Conservation (phyloP, 2,888 invertebrate genomes). For the Sesamia inferens region DNA sequence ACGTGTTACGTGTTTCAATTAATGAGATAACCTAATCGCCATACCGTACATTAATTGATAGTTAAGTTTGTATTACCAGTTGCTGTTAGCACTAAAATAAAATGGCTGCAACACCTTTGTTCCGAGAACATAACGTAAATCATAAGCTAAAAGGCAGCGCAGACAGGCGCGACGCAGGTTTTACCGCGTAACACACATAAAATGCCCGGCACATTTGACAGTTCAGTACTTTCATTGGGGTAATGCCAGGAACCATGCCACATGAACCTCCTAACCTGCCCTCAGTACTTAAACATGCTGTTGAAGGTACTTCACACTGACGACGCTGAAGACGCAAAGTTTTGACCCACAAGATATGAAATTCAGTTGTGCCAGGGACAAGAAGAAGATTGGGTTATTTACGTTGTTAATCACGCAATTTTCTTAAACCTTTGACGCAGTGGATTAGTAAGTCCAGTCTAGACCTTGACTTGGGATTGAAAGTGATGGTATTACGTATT, state of each 20-base stretch:
- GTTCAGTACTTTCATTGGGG: neutral
- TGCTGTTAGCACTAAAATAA: neutral
- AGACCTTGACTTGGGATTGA: neutral
- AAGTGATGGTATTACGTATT: neutral
- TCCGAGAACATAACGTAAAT: constrained; percentile 6
- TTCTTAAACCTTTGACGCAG: neutral
- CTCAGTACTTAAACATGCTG: too few relatives aligned
- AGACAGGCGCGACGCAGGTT: too few relatives aligned
- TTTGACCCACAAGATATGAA: too few relatives aligned
- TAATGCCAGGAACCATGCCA: too few relatives aligned
- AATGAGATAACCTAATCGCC: too few relatives aligned
- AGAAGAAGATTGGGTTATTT: neutral
- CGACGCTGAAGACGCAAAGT: too few relatives aligned
- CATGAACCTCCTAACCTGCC: too few relatives aligned
- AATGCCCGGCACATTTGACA: neutral
- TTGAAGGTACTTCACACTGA: too few relatives aligned
- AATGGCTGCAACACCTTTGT: constrained; percentile 3
- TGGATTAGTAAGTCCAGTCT: neutral
- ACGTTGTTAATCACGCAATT: neutral
- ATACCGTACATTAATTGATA: neutral
- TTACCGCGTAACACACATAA: neutral
- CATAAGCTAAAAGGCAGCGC: neutral
- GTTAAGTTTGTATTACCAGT: neutral
- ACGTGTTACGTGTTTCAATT: too few relatives aligned
- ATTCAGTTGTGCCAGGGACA: too few relatives aligned